Base-by-base conservation (phyloP, 1,140 invertebrate species). In the Eurosta solidaginis region DNA sequence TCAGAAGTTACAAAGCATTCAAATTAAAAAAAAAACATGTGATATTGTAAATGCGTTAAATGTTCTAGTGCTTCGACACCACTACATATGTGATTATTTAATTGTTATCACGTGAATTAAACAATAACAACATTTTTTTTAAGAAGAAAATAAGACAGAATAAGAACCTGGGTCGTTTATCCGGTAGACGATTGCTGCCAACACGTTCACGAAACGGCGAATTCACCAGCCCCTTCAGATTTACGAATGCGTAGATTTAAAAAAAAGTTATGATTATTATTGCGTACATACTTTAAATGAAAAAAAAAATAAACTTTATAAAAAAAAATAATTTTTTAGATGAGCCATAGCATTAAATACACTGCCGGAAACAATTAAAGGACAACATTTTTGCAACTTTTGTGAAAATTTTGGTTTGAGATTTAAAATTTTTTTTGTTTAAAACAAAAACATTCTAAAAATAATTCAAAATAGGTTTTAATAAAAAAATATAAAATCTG, bases 141-240 rank as follows among this genome's bases (percentile, higher is more conserved):
- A n/a, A n/a, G n/a, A n/a, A n/a, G n/a, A 68, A 20, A 40, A 40
- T 40, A 68, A 20, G 59, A 9, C 33, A 68, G 59, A 10, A 87
- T 87, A 87, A 87, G 85, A 93, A 94, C 92, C 94, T 93, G 87
- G 94, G 92, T 89, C 95, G 89, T 82, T 94, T 93, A 85, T 96
- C 95, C 74, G 93, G 92, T 81, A 95, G 89, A 40, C 94, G 91
- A 85, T 95, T 96, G 89, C 95, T 96, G 85, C 94, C 94, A 59
- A 96, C 91, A 79, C 95, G 91, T 89, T 97, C 95, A 84, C 95
- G 91, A 89, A 95, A 95, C 81, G 94, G 94, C 83, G 94, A 95
- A 88, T 91, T 94, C 81, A 91, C 92, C 77, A 91, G 81, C 89
- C 82, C 91, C 91, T 88, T 82, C 54, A 88, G 86, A 89, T 90